Evolutionary conservation across 2,113 vertebrate species (phyloP), one percentile per base, ranked within the genome.

Genomic region (Chloropsis cyanopogon): DNA sequence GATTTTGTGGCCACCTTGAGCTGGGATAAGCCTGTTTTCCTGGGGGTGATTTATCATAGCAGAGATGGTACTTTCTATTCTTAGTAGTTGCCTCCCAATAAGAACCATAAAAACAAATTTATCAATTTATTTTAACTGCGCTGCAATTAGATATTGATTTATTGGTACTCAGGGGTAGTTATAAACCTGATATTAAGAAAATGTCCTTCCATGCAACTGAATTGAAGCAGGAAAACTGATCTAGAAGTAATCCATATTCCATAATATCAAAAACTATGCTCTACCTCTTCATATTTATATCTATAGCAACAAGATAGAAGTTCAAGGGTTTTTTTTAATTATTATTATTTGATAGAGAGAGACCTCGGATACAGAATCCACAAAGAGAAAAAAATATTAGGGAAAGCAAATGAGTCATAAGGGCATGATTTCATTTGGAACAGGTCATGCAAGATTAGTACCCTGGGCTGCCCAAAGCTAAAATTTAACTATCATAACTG

Each of bases 401-500:
- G 9, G 22, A 79, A 88, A 91, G 37, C 56, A 82, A 90, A 92
- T 90, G 89, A 97, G 64, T 91, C 83, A 92, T n/a, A 31, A 95
- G 78, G 69, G 33, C 39, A 44, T 79, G 57, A 92, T 82, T 92
- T 94, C 80, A 60, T 92, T 88, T 90, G 71, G 71, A 95, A 84
- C 14, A 75, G 88, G 56, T 90, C 88, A 86, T 10, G 12, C 73
- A 79, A 86, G 68, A 86, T 92, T 93, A 94, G 66, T 54, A 89
- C 12, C 78, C 91, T 82, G 44, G 61, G 65, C 39, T 91, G 84
- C 76, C 81, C 77, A 91, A 54, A 80, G 59, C 57, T 96, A 75
- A 97, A 96, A 95, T 84, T 79, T 82, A 92, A 84, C 88, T 86
- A 90, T 92, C 80, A 23, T 86, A 95, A 96, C 81, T 54, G 75